Base-by-base conservation (phyloP, 1,140 invertebrate species). In the Cecropterus lyciades region DNA sequence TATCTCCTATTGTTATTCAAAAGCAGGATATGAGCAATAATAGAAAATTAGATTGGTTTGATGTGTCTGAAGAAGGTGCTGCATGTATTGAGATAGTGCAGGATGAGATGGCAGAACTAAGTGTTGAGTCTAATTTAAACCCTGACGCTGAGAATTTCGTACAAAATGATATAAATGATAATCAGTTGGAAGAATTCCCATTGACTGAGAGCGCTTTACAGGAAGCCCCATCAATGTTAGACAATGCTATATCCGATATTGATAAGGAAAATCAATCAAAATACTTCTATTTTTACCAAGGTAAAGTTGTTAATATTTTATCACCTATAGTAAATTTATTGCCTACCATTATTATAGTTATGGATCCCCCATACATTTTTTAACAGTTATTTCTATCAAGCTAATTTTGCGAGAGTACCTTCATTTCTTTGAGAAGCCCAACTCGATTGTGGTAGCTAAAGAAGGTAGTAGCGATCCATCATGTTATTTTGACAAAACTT, bases 241-340 rank as follows among this genome's bases (percentile, higher is more conserved):
- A 73, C 14, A 69, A 70, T 62, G 48, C 64, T 52, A 70, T 84
- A 40, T 80, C 79, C 49, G 73, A 85, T 66, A 75, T 79, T 78
- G 87, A 92, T 51, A 85, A 80, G 67, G 76, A 88, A 69, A 88
- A 91, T 68, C 83, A 89, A 71, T 68, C 81, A 33, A 96, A 95
- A 89, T 95, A 94, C 74, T 97, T 96, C 87, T 97, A 97, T 81
- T 98, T 98, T 84, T 98, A 98, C 92, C 97, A 98, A 95, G 95
- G 96, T 97, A 93, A 15, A 20, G 10, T 57, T 33, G 10, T 30
- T 51, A 16, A 11, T 10, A 8, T 4, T 15, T 43, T 11, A n/a
- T n/a, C n/a, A n/a, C n/a, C n/a, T n/a, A n/a, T n/a, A n/a, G n/a
- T n/a, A n/a, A n/a, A n/a, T n/a, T n/a, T n/a, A n/a, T n/a, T n/a